These are phyloP conservation scores for Eupithecia exiguata DNA, from an alignment of 2,888 invertebrate species.

Conservation along the genomic window DNA sequence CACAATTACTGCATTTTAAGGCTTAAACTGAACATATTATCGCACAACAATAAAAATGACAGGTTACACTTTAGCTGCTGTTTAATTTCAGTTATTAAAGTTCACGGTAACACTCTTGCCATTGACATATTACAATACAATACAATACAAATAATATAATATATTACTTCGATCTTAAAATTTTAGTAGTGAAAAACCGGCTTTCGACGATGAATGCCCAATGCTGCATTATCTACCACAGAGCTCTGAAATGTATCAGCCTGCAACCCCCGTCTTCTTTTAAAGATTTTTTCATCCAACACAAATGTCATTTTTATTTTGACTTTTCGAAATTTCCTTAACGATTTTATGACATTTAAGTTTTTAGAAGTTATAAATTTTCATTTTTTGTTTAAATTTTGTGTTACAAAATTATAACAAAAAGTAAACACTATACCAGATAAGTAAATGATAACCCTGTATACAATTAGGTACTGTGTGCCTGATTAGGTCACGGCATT, in stretches of 20 bases:
- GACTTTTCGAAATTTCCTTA: too few species aligned
- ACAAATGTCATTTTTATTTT: too few species aligned
- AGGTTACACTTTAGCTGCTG: background rate
- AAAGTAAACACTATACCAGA: background rate
- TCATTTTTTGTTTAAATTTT: too few species aligned
- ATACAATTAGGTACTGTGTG: background rate
- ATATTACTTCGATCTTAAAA: too few species aligned
- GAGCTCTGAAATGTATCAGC: background rate
- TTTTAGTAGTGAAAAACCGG: too few species aligned
- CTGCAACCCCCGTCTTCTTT: background rate
- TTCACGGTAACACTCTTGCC: background rate
- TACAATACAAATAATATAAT: too few species aligned
- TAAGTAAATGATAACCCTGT: background rate
- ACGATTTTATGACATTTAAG: too few species aligned
- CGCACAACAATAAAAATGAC: background rate
- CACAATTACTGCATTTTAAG: constrained; percentile 17
- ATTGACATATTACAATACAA: background rate
- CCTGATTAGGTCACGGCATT: constrained; percentile 11
- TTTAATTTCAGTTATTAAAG: background rate
- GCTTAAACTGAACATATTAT: constrained; percentile 2
- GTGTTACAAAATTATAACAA: too few species aligned
- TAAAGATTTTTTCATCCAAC: too few species aligned
- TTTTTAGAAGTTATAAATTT: too few species aligned
- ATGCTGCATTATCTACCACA: background rate
- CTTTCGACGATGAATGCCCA: background rate